These are phyloP conservation scores for Phengaris arion DNA, from an alignment of 2,888 invertebrate species.

Conservation along the genomic window DNA sequence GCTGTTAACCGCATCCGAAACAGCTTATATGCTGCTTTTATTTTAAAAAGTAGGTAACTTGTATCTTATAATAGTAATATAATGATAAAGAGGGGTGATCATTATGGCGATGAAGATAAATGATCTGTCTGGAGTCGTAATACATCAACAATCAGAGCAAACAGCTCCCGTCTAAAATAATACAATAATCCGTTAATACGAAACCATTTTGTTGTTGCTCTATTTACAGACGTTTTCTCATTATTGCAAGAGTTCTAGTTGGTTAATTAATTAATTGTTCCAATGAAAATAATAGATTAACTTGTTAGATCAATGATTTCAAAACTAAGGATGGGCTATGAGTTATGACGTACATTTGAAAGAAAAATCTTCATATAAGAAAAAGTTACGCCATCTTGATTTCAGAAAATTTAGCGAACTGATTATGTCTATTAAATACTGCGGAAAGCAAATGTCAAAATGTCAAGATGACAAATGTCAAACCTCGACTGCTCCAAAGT, in stretches of 20 bases:
- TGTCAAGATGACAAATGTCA: too few relatives aligned
- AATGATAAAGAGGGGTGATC: conserved; percentile 6
- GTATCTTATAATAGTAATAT: neutral
- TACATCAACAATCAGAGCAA: conserved; percentile 19
- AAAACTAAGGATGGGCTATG: too few relatives aligned
- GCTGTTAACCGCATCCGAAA: too few relatives aligned
- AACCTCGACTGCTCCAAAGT: too few relatives aligned
- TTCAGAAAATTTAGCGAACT: too few relatives aligned
- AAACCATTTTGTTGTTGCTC: neutral
- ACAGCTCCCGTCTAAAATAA: neutral
- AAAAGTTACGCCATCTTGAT: too few relatives aligned
- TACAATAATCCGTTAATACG: neutral
- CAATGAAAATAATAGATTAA: neutral
- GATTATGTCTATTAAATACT: too few relatives aligned
- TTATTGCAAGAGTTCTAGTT: neutral
- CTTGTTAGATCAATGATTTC: too few relatives aligned
- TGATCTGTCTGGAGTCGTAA: neutral
- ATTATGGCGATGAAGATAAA: conserved; percentile 3
- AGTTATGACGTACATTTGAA: too few relatives aligned
- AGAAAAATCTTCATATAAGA: too few relatives aligned
- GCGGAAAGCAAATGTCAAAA: too few relatives aligned
- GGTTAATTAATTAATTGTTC: neutral
- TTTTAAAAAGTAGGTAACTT: neutral
- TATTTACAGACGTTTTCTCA: neutral
- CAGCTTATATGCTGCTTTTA: too few relatives aligned